These are phyloP conservation scores for Cossypha caffra DNA, from an alignment of 2,797 vertebrate genomes.

Conservation along the genomic window DNA sequence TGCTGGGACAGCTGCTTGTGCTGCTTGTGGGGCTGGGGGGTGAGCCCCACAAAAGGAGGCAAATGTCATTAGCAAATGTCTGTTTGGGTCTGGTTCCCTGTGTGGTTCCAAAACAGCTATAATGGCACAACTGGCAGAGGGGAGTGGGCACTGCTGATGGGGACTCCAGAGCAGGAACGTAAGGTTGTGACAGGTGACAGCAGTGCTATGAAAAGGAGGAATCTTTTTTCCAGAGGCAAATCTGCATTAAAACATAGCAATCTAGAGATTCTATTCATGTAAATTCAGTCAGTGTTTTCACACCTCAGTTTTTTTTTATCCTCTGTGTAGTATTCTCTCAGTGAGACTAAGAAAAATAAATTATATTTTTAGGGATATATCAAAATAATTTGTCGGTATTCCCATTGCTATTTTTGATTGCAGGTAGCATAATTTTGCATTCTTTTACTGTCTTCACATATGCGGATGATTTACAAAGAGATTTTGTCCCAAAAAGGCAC, in stretches of 20 bases:
- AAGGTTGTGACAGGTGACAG: neutral
- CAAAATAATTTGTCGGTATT: neutral
- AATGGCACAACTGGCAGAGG: neutral
- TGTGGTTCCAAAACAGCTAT: neutral
- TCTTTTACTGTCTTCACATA: neutral
- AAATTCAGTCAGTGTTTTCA: neutral
- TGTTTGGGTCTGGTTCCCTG: neutral
- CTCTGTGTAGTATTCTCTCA: neutral
- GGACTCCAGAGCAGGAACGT: neutral
- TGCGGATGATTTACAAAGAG: neutral
- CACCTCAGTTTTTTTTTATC: neutral
- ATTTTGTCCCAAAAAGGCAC: constrained; percentile 8
- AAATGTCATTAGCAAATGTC: neutral
- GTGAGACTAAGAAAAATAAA: neutral
- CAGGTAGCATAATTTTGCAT: neutral
- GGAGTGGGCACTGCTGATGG: accelerated
- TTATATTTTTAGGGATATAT: neutral
- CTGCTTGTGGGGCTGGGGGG: neutral
- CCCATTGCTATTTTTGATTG: neutral
- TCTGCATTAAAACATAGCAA: neutral
- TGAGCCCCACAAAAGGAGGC: neutral
- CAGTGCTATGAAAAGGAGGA: neutral
- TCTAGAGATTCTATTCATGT: neutral
- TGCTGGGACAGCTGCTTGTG: neutral
- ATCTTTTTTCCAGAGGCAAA: neutral